Evolutionary conservation across 1,140 invertebrate genomes (phyloP).

Genomic region (Drosophila leontia): DNA sequence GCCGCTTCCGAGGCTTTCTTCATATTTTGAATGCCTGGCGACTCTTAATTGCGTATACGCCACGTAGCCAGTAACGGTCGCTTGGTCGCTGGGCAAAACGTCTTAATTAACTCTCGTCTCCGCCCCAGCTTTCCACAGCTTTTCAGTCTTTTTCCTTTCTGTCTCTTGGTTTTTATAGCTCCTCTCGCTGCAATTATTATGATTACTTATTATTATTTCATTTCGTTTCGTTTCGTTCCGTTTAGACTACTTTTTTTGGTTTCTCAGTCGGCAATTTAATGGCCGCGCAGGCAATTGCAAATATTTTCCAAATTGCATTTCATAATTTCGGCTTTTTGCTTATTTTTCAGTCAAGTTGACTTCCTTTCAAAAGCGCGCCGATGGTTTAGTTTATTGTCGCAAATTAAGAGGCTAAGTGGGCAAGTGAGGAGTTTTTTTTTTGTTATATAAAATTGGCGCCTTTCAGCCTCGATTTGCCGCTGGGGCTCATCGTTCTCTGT

Average conservation of each 20-base stretch:
- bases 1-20: conserved; percentile 75
- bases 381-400: conserved; percentile 75
- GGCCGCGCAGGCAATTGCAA: conserved; percentile 76
- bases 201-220: conserved; percentile 78
- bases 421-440: neutral
- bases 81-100: conserved; percentile 76
- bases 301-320: conserved; percentile 80
- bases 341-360: conserved; percentile 58
- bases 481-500: conserved; percentile 37
- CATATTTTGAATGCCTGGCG: conserved; percentile 72
- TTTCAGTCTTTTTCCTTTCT: conserved; percentile 2
- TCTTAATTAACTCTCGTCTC: conserved; percentile 79
- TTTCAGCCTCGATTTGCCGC: conserved; percentile 10
- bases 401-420: conserved; percentile 64
- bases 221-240: conserved; percentile 63
- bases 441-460: conserved; percentile 51
- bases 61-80: conserved; percentile 71
- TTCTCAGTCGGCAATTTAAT: conserved; percentile 70
- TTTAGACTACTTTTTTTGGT: conserved; percentile 13
- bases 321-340: conserved; percentile 67
- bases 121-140: conserved; percentile 35
- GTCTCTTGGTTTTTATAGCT: conserved; percentile 61
- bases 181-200: conserved; percentile 78
- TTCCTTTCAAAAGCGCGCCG: conserved; percentile 64
- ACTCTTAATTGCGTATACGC: conserved; percentile 77